Conservation (phyloP, 2,113 vertebrate species). For the Datnioides undecimradiatus region DNA sequence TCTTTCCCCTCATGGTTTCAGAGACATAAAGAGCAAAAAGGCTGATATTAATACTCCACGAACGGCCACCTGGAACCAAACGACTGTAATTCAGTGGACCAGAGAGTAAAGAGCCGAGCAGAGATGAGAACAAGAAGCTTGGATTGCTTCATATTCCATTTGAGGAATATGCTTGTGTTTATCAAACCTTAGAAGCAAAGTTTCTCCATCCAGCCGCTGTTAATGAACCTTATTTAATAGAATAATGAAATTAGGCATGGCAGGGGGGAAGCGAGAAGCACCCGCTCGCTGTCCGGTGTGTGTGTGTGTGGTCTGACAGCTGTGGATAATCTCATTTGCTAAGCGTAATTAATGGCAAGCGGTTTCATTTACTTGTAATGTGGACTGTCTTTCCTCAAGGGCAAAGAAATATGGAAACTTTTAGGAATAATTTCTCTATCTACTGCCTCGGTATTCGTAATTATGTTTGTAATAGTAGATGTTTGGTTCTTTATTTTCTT, state of each 20-base stretch:
- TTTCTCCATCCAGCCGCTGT: conserved; percentile 42
- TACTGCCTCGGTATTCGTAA: neutral
- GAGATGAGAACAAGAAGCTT: neutral
- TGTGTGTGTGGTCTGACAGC: conserved; percentile 70
- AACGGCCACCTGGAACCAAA: neutral
- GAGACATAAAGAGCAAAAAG: neutral
- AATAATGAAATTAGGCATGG: conserved; percentile 77
- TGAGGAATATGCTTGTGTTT: conserved; percentile 27
- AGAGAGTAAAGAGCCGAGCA: neutral
- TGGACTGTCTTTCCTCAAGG: conserved; percentile 71
- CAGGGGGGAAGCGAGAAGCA: conserved; percentile 23
- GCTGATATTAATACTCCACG: neutral
- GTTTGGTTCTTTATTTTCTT: neutral
- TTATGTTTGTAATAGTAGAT: conserved; percentile 4
- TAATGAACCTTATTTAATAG: conserved; percentile 75
- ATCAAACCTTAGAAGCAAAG: conserved; percentile 34
- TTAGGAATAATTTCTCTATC: conserved; percentile 1
- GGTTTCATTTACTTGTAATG: conserved; percentile 63
- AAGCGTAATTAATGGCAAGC: conserved; percentile 69
- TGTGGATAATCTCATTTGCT: conserved; percentile 76
- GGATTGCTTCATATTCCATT: neutral
- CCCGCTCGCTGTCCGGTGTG: conserved; percentile 34
- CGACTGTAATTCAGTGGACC: neutral
- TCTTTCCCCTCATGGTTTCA: too few species aligned
- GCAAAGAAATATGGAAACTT: conserved; percentile 64